Conservation (phyloP, 2,113 vertebrate species). For the Sus scrofa region T2T-Sscrofa CM000812.6:4830001-4830500, state of each 20-base stretch:
- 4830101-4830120: not conserved
- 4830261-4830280: not conserved
- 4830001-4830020: not conserved
- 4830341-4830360: not conserved
- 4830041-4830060: not conserved
- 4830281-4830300: not conserved
- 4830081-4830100: not conserved
- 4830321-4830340: not conserved
- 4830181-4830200: slow-evolving; percentile 60
- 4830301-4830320: not conserved
- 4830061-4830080: not conserved
- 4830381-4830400: not conserved
- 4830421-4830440: not conserved
- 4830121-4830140: slow-evolving; percentile 41
- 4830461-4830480: not conserved
- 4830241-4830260: not conserved
- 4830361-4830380: not conserved
- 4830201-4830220: slow-evolving; percentile 61
- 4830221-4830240: slow-evolving; percentile 19
- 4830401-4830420: not conserved
- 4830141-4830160: slow-evolving; percentile 50
- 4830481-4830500: not conserved
- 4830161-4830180: slow-evolving; percentile 59
- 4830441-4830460: not conserved
- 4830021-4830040: not conserved